Conservation (phyloP, 2,888 invertebrate species). For the Ischnus inquisitorius region DNA sequence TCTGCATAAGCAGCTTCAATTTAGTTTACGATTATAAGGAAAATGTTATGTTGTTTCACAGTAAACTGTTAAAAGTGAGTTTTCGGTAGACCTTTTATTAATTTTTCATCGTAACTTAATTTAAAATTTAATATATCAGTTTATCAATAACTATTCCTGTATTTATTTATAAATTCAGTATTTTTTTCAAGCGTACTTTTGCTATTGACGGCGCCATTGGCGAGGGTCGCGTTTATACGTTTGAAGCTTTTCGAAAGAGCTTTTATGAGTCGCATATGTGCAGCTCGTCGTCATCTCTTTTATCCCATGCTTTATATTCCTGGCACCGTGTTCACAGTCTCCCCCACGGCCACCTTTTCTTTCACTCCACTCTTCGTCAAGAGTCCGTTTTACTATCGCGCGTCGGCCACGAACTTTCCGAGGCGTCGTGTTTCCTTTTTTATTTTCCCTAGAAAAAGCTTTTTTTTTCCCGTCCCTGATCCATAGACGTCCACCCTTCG, state of each 20-base stretch:
- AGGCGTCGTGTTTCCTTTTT: background rate
- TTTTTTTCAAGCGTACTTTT: background rate
- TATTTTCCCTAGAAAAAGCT: constrained; percentile 14
- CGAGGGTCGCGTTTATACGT: constrained; percentile 18
- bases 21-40: too few relatives aligned
- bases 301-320: constrained; percentile 82
- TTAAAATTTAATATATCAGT: background rate
- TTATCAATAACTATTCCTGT: background rate
- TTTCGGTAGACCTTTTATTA: background rate
- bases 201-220: background rate
- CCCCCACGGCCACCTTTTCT: constrained; percentile 58
- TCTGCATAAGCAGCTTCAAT: too few relatives aligned
- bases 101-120: background rate
- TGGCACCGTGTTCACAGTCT: constrained; percentile 75
- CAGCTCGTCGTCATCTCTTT: constrained; percentile 75
- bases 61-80: background rate
- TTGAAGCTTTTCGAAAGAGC: constrained; percentile 72
- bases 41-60: background rate
- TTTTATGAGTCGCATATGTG: constrained; percentile 82
- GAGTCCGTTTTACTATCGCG: constrained; percentile 30
- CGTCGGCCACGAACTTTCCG: constrained; percentile 16
- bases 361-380: constrained; percentile 37
- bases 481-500: constrained; percentile 26
- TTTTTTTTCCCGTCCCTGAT: constrained; percentile 17
- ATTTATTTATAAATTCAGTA: background rate